Conservation (phyloP, 2,888 invertebrate genomes). For the Calameuta idolon region DNA sequence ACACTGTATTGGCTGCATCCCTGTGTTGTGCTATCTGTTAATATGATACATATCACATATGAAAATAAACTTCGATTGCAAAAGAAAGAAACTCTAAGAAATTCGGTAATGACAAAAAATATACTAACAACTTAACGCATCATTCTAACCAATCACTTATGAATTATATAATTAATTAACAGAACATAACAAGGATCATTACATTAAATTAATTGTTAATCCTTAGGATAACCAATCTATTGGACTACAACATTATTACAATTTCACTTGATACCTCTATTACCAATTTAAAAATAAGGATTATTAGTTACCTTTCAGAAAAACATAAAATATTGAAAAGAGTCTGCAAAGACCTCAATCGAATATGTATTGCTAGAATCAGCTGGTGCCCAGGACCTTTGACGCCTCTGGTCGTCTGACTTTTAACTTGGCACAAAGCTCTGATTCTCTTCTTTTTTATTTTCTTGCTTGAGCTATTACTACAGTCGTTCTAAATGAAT, state of each 20-base stretch:
- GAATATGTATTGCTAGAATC: neutral
- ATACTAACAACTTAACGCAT: neutral
- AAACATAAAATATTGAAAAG: neutral
- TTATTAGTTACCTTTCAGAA: neutral
- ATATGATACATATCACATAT: conserved; percentile 1
- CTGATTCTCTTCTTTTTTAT: neutral
- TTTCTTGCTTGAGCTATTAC: neutral
- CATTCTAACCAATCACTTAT: neutral
- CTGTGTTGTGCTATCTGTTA: conserved; percentile 23
- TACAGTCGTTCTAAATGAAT: neutral
- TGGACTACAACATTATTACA: neutral
- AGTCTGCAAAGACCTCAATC: neutral
- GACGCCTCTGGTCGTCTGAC: neutral
- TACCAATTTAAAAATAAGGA: neutral
- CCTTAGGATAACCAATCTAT: neutral
- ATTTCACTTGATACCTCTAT: neutral
- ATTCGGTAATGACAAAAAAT: neutral
- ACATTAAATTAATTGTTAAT: neutral
- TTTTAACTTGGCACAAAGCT: neutral
- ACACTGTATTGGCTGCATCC: conserved; percentile 97
- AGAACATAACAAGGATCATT: neutral
- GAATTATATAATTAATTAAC: neutral
- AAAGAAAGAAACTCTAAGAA: too few relatives aligned
- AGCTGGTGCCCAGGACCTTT: neutral
- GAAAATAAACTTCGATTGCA: neutral